Evolutionary conservation across 30 jellyfish, hydroid and myxozoan genomes (phyloP).

Genomic region (Aurelia aurita): DNA sequence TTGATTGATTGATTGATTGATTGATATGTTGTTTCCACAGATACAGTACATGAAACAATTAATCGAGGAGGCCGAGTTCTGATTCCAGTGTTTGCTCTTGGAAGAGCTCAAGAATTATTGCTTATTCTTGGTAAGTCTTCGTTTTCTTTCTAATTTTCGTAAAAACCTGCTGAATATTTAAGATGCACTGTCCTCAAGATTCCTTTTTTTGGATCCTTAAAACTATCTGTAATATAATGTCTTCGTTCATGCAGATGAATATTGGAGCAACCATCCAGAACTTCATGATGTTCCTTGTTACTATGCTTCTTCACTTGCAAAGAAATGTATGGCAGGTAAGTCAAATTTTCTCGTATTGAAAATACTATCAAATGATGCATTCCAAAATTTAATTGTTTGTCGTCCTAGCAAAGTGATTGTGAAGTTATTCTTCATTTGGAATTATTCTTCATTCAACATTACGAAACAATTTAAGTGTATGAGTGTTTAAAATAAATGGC

Average conservation of each 20-base stretch:
- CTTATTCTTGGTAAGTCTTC: constrained; percentile 78
- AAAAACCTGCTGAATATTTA: too few relatives aligned
- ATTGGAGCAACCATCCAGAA: constrained; percentile 98
- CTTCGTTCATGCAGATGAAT: too few relatives aligned
- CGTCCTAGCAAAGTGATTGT: too few relatives aligned
- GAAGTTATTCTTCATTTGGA: too few relatives aligned
- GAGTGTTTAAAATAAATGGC: too few relatives aligned
- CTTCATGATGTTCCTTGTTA: constrained; percentile 97
- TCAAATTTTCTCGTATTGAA: not conserved
- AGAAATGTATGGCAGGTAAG: constrained; percentile 98
- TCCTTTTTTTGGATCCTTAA: too few relatives aligned
- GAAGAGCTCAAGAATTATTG: constrained; percentile 98
- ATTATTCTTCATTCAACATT: too few relatives aligned
- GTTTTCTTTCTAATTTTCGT: not conserved
- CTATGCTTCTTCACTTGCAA: constrained; percentile 98
- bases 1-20: too few relatives aligned
- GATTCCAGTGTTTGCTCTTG: constrained; percentile 98
- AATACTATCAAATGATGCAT: not conserved
- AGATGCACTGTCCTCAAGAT: too few relatives aligned
- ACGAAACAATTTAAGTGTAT: too few relatives aligned
- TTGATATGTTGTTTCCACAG: constrained; percentile 20
- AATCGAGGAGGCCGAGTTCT: constrained; percentile 98
- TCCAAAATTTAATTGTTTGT: too few relatives aligned
- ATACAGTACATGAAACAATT: constrained; percentile 87
- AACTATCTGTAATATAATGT: too few relatives aligned